Conservation (phyloP, 1,140 invertebrate species). For the Tetragnatha versicolor region DNA sequence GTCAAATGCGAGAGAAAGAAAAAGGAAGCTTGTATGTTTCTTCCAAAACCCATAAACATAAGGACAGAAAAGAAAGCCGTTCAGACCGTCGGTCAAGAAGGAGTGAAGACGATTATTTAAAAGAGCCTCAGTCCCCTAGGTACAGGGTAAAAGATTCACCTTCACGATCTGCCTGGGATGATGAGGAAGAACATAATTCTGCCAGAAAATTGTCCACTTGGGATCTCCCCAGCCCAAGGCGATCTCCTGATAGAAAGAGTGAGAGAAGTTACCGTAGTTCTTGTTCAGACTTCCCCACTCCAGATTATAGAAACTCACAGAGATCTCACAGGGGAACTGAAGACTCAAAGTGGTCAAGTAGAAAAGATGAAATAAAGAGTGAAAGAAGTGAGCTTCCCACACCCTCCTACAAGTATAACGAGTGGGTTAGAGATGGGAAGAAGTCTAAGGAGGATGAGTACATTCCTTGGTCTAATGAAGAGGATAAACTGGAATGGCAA, state of each 20-base stretch:
- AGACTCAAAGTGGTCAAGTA: no score
- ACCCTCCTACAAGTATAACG: constrained; percentile 84
- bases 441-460: constrained; percentile 65
- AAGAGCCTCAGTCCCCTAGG: no score
- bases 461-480: constrained; percentile 36
- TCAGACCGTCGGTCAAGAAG: constrained; percentile 37
- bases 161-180: constrained; percentile 84
- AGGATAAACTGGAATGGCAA: constrained; percentile 59
- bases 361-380: no score
- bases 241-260: constrained; percentile 38
- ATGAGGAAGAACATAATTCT: constrained; percentile 73
- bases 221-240: constrained; percentile 88
- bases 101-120: constrained; percentile 52
- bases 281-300: constrained; percentile 69
- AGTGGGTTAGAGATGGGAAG: constrained; percentile 74
- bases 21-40: constrained; percentile 67
- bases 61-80: constrained; percentile 57
- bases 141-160: no score
- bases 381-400: no score
- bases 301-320: constrained; percentile 57
- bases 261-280: constrained; percentile 57
- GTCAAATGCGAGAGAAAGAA: constrained; percentile 70
- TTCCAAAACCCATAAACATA: constrained; percentile 62
- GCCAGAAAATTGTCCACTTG: no score
- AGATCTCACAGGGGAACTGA: no score